Evolutionary conservation across 1,140 invertebrate genomes (phyloP), one percentile per base, ranked within the genome.

Genomic region (Heliothis virescens): DNA sequence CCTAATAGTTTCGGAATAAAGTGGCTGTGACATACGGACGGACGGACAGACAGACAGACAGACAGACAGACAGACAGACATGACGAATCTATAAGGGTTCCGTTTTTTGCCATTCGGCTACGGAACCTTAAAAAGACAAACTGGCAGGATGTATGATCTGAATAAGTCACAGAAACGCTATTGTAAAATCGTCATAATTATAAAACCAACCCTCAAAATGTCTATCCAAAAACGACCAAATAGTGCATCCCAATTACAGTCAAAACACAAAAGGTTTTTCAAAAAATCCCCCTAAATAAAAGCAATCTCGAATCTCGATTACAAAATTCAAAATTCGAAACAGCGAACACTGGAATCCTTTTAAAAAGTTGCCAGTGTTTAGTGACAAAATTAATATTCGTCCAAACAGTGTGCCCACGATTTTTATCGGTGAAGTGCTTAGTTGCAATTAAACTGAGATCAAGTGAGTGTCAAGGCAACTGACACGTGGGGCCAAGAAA

Each of bases 381-480:
- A 29, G 16, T 12, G 1, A 15, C 21, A 26, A 74, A 60, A 60
- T 62, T 47, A 74, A 74, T 48, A 69, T n/a, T 50, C 41, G 21
- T 53, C 21, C 18, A 26, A 16, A 47, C n/a, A 16, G 1, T 4
- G 55, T 13, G 11, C 55, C 71, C 71, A 48, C 48, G 74, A 79
- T 82, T 80, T 83, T 73, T 77, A 80, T 78, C 78, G 16, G 18
- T 41, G 21, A 57, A 79, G 73, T 65, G 21, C 21, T 67, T 29
- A 67, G 55, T 82, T 81, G 82, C 77, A 81, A 84, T 84, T 84
- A 84, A 84, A 84, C 34, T 73, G 80, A 81, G 80, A 84, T 84
- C 79, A 81, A 52, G 29, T 63, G 57, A 26, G 13, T 77, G 78
- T 79, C 77, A 84, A 57, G 65, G 73, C 48, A 48, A 34, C n/a